A percentile compares a stretch with the other conserved stretches of the same genome.
phyloP scores from a whole-genome alignment of 2,113 vertebrate genomes.

The Tenrec ecaudatus region DNA sequence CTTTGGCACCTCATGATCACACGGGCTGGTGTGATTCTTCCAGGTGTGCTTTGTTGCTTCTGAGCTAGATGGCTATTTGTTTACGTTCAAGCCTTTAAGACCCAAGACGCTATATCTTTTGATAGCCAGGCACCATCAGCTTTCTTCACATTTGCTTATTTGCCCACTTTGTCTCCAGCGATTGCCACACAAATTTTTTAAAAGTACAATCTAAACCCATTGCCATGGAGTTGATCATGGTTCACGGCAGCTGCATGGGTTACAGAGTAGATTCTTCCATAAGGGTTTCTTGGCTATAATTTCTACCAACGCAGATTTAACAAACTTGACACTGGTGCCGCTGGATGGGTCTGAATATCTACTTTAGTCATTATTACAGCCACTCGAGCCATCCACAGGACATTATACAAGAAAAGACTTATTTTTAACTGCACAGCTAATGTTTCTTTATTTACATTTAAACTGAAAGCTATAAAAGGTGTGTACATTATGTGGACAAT shows the following conservation, averaged over 20 bases:
- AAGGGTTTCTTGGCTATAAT: neutral
- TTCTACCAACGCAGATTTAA: neutral
- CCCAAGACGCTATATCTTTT: too few relatives aligned
- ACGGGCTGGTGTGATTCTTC: too few relatives aligned
- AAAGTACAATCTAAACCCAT: neutral
- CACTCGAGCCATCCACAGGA: neutral
- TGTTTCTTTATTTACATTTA: conserved; percentile 24
- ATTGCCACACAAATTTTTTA: too few relatives aligned
- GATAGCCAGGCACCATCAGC: too few relatives aligned
- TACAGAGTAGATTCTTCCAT: neutral
- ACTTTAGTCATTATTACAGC: neutral
- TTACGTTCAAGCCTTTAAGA: too few relatives aligned
- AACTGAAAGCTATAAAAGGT: conserved; percentile 44
- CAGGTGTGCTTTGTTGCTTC: too few relatives aligned
- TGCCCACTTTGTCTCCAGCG: too few relatives aligned
- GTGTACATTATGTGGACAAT: conserved; percentile 15
- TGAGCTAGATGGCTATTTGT: too few relatives aligned
- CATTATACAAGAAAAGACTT: neutral
- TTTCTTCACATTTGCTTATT: too few relatives aligned
- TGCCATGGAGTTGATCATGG: neutral
- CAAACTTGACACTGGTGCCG: neutral
- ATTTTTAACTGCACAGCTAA: conserved; percentile 10
- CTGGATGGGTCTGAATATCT: neutral
- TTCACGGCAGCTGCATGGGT: neutral
- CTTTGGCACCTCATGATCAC: too few relatives aligned